Evolutionary conservation across 2,797 vertebrate genomes (phyloP), one percentile per base, ranked within the genome.

Genomic region (Antrozous pallidus): DNA sequence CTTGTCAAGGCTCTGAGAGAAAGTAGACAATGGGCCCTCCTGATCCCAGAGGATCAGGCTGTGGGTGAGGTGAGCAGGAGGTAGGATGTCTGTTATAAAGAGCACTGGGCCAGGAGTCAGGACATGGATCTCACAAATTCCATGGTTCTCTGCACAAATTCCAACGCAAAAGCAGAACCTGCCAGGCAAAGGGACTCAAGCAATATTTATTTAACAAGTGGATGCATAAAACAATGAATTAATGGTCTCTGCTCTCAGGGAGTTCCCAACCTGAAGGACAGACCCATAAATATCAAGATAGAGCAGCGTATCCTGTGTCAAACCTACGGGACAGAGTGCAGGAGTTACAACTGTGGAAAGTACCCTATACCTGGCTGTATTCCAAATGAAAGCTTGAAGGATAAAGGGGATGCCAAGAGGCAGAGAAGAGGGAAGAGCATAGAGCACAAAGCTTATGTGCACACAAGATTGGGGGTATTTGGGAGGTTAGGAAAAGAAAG

Each of bases 291-390:
- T 24, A 12, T 22, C 33, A 9, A 6, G 16, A 3, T 0, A 54
- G 80, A 79, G 38, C 28, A 63, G 31, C 22, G 0, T 0, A 3
- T 20, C 8, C 61, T 61, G 18, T 4, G 20, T 81, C 45, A 56
- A 2, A 1, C 8, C 54, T 28, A 14, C 8, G 3, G 36, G 18
- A 20, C 56, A 74, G 28, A 49, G 11, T 31, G 17, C 3, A 2
- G 14, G 10, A 4, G 40, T 17, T 4, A 3, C n/a, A 31, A 49
- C n/a, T 3, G 2, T 3, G 51, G 38, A 51, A 16, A 40, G n/a
- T 1, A 0, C 8, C 8, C 73, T 16, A 10, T 20, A 28, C 8
- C 47, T 0, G 0, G 11, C 10, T 31, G 4, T 0, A 5, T 54
- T 82, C 49, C 38, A 42, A n/a, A 31, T 20, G 4, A 28, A 16